Evolutionary conservation across 2,888 invertebrate genomes (phyloP).

Genomic region (Chymomyza procnemis): DNA sequence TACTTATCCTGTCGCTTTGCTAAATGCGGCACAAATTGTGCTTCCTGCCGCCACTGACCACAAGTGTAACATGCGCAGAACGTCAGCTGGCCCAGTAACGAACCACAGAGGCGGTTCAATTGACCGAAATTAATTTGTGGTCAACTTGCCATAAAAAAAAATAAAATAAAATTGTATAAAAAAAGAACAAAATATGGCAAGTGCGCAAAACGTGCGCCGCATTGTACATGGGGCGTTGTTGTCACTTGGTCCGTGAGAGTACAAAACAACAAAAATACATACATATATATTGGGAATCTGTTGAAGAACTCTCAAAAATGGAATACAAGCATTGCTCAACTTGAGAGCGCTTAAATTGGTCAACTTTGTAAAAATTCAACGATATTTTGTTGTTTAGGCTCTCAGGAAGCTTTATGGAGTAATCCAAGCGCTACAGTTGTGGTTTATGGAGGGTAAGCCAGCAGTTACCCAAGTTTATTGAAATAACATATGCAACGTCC

Average conservation of each 20-base stretch:
- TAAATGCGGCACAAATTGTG: neutral
- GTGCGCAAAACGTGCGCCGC: neutral
- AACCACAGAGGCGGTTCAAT: conserved; percentile 25
- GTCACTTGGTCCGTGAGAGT: neutral
- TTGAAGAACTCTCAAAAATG: no score
- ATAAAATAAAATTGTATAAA: neutral
- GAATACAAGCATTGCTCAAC: no score
- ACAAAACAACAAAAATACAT: conserved; percentile 6
- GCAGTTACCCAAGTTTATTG: no score
- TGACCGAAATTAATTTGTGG: conserved; percentile 54
- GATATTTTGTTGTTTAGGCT: no score
- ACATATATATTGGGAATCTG: neutral
- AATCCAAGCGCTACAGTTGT: no score
- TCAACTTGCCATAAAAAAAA: conserved; percentile 11
- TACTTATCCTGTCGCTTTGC: no score
- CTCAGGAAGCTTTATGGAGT: no score
- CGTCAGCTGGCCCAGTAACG: neutral
- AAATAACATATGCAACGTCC: no score
- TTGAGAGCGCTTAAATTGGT: no score
- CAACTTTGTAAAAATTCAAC: no score
- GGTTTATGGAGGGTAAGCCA: no score
- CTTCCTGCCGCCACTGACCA: conserved; percentile 13
- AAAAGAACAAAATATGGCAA: conserved; percentile 18
- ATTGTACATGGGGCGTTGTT: conserved; percentile 36
- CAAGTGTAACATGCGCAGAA: conserved; percentile 42